Evolutionary conservation across 2,797 vertebrate genomes (phyloP).

Genomic region (Tympanoctomys barrerae): DNA sequence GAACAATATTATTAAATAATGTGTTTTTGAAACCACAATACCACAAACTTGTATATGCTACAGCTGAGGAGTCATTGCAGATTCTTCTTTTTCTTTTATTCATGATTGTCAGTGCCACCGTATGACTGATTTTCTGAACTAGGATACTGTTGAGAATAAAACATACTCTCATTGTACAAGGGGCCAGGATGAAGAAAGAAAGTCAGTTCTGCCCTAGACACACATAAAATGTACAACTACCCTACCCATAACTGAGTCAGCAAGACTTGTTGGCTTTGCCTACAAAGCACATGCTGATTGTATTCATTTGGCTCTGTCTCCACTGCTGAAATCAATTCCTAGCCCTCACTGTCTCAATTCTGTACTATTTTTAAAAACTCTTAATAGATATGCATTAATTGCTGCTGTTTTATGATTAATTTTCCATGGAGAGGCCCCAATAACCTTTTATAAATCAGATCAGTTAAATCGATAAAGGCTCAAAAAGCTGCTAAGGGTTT

Average conservation of each 20-base stretch:
- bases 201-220: not conserved
- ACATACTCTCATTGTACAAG: not conserved
- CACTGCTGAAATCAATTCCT: not conserved
- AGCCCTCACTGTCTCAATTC: not conserved
- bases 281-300: not conserved
- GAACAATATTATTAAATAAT: not conserved
- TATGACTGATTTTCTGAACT: constrained; percentile 8
- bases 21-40: not conserved
- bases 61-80: not conserved
- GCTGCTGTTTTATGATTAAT: constrained; percentile 4
- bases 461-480: not conserved
- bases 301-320: not conserved
- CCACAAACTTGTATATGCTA: not conserved
- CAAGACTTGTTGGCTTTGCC: constrained; percentile 19
- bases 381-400: not conserved
- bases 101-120: not conserved
- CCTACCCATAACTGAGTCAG: not conserved
- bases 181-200: not conserved
- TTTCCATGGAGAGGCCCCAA: not conserved
- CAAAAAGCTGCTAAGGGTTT: not conserved
- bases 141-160: constrained; percentile 27
- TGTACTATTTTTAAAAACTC: not conserved
- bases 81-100: constrained; percentile 17
- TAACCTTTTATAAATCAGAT: not conserved
- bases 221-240: not conserved